A percentile compares a stretch with the other conserved stretches of the same genome.
These are phyloP conservation scores for Halocaridina rubra DNA, from an alignment of 2,888 invertebrate genomes.

Conservation along the genomic window DNA sequence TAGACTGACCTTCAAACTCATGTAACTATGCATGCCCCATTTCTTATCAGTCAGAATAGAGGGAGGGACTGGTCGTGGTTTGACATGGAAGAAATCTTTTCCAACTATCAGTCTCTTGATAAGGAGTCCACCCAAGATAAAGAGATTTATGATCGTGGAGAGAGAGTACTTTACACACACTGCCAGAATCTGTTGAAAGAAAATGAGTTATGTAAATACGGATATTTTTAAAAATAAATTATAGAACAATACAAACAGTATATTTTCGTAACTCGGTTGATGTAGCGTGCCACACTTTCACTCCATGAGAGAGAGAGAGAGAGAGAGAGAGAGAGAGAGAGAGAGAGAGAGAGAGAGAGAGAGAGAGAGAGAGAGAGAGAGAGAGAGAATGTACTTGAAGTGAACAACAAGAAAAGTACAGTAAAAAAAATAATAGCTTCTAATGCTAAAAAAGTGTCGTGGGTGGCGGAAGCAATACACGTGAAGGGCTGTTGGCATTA, in stretches of 20 bases:
- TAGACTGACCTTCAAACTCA: conserved; percentile 12
- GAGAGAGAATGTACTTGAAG: neutral
- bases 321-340: neutral
- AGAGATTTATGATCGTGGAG: neutral
- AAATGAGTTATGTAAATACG: too few species aligned
- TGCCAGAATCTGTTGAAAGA: too few species aligned
- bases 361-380: neutral
- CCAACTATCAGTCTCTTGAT: neutral
- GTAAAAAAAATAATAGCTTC: neutral
- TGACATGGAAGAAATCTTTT: neutral
- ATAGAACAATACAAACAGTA: too few species aligned
- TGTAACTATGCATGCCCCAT: conserved; percentile 26
- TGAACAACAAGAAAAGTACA: neutral
- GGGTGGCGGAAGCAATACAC: too few species aligned
- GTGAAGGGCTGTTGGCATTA: too few species aligned
- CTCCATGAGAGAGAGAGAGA: neutral
- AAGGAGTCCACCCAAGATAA: neutral
- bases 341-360: neutral
- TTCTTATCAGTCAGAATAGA: neutral
- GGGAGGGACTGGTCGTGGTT: conserved; percentile 7
- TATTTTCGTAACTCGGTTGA: neutral
- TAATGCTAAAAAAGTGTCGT: too few species aligned
- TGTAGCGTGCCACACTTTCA: neutral
- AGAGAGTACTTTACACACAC: too few species aligned
- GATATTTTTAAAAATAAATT: too few species aligned